These are phyloP conservation scores for Siniperca scherzeri DNA, from an alignment of 2,797 vertebrate genomes.

Conservation along the genomic window DNA sequence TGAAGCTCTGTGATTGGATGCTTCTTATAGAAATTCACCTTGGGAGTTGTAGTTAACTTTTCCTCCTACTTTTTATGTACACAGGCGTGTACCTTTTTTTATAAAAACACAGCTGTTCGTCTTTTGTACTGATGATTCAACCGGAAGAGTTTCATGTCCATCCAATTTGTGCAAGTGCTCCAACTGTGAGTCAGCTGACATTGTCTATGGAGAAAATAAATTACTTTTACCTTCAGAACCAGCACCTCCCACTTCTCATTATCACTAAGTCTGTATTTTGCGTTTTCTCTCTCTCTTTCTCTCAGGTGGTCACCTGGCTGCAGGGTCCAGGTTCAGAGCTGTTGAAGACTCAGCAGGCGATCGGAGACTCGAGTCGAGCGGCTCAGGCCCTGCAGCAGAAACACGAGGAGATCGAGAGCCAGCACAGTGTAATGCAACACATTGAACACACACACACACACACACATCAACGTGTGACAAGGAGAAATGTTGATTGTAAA, in stretches of 20 bases:
- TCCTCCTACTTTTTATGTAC: not conserved
- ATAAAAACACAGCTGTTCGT: not conserved
- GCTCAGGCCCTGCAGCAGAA: constrained; percentile 98
- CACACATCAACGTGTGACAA: not conserved
- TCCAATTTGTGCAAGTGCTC: not conserved
- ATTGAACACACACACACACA: not conserved
- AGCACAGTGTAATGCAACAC: constrained; percentile 92
- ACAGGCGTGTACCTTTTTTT: not conserved
- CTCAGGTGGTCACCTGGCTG: constrained; percentile 97
- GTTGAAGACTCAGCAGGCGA: constrained; percentile 94
- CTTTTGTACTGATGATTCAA: not conserved
- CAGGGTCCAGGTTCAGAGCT: constrained; percentile 98
- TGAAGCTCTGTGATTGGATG: not conserved
- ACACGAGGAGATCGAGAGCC: constrained; percentile 98
- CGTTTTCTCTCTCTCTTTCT: not conserved
- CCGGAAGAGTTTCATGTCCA: not conserved
- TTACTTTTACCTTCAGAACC: too few relatives aligned
- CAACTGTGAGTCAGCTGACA: too few relatives aligned
- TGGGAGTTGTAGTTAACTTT: not conserved
- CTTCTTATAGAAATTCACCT: not conserved
- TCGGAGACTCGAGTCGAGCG: constrained; percentile 96
- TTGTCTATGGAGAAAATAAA: not conserved
- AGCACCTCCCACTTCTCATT: not conserved
- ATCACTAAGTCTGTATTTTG: not conserved
- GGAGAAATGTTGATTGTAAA: not conserved